phyloP scores from a whole-genome alignment of 2,113 vertebrate species.

The Dipodomys stephensi region DNA sequence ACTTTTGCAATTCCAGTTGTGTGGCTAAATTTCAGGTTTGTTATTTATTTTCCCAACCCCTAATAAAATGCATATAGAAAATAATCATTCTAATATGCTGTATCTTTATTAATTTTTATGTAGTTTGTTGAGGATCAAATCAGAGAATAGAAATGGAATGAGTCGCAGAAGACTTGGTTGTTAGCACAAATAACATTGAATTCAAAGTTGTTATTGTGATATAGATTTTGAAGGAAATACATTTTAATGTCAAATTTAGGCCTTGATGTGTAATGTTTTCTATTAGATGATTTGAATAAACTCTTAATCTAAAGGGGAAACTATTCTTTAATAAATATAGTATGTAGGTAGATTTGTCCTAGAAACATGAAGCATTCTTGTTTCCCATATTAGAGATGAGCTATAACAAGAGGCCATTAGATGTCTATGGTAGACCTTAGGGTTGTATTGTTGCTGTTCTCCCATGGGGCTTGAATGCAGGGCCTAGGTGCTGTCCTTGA shows the following conservation, averaged over 20 bases:
- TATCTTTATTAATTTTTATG: constrained; percentile 14
- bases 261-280: constrained; percentile 10
- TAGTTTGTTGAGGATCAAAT: constrained; percentile 12
- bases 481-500: no score
- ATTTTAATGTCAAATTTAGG: constrained; percentile 20
- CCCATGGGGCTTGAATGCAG: no score
- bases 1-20: constrained; percentile 98
- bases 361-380: not conserved
- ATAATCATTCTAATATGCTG: constrained; percentile 22
- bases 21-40: constrained; percentile 98
- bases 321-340: constrained; percentile 35
- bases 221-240: not conserved
- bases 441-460: no score
- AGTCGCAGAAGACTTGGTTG: not conserved
- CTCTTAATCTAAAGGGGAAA: not conserved
- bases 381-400: constrained; percentile 4
- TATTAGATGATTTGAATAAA: constrained; percentile 31
- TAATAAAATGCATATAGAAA: constrained; percentile 35
- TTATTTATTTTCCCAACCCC: constrained; percentile 54
- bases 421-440: not conserved
- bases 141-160: not conserved
- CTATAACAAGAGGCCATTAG: not conserved
- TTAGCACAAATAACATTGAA: not conserved
- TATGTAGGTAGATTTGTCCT: not conserved
- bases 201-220: constrained; percentile 8